Conservation (phyloP, 2,797 vertebrate genomes). For the Gastrophryne carolinensis region DNA sequence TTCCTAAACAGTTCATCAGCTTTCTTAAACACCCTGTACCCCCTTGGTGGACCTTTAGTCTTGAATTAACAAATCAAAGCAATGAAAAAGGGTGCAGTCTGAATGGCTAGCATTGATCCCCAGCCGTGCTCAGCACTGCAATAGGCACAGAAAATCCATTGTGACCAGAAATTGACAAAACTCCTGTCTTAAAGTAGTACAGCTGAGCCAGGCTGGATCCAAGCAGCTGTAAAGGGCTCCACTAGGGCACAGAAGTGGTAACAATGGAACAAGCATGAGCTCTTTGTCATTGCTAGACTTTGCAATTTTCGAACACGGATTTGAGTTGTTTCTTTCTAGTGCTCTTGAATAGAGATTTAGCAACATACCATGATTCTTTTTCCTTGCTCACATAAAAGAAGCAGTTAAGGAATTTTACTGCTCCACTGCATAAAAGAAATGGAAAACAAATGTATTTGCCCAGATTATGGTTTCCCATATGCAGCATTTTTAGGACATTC, state of each 20-base stretch:
- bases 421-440: constrained; percentile 62
- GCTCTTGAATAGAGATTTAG: constrained; percentile 77
- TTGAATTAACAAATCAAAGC: constrained; percentile 83
- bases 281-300: constrained; percentile 80
- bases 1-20: constrained; percentile 80
- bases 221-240: constrained; percentile 79
- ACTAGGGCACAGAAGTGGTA: constrained; percentile 66
- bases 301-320: constrained; percentile 83
- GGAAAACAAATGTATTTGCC: constrained; percentile 76
- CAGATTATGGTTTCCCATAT: constrained; percentile 59
- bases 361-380: constrained; percentile 77
- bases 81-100: constrained; percentile 76
- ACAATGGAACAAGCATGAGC: constrained; percentile 78
- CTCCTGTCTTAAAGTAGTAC: constrained; percentile 76
- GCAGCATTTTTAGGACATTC: constrained; percentile 59
- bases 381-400: constrained; percentile 74
- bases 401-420: constrained; percentile 80
- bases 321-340: constrained; percentile 78
- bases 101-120: constrained; percentile 83
- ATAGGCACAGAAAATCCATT: constrained; percentile 79
- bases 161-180: constrained; percentile 78
- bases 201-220: constrained; percentile 76
- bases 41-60: constrained; percentile 78
- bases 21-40: constrained; percentile 80
- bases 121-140: constrained; percentile 72